Conservation (phyloP, 1,140 invertebrate genomes). For the Diorhabda sublineata region DNA sequence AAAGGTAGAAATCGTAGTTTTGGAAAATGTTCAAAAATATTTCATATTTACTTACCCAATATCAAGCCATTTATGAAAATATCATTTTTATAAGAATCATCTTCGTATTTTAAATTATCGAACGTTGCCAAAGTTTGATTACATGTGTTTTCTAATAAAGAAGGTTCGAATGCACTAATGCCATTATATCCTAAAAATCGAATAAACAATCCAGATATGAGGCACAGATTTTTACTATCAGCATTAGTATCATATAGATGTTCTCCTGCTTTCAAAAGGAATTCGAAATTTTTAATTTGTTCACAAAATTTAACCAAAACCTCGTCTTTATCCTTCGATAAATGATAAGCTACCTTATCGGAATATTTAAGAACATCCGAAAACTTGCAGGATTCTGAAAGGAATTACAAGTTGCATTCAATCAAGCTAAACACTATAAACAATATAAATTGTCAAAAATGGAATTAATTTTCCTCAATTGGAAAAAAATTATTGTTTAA, state of each 20-base stretch:
- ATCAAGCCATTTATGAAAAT: conserved; percentile 18
- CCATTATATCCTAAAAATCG: conserved; percentile 12
- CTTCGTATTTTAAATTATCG: neutral
- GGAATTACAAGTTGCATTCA: no score
- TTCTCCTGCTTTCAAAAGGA: conserved; percentile 19
- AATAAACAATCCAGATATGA: conserved; percentile 22
- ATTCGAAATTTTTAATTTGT: conserved; percentile 19
- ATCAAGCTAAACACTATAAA: no score
- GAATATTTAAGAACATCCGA: conserved; percentile 6
- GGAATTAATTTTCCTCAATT: no score
- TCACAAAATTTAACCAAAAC: conserved; percentile 22
- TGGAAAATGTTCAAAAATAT: no score
- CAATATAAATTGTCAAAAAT: no score
- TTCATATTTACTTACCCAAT: conserved; percentile 11
- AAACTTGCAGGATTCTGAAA: conserved; percentile 4
- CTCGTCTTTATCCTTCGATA: conserved; percentile 19
- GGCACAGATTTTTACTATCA: conserved; percentile 18
- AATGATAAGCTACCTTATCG: conserved; percentile 16
- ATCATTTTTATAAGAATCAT: conserved; percentile 4
- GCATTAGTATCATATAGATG: conserved; percentile 14
- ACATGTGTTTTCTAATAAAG: neutral
- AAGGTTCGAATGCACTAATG: neutral
- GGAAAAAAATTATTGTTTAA: no score
- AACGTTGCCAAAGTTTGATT: neutral
- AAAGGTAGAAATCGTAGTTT: no score